Evolutionary conservation across 2,888 invertebrate genomes (phyloP).

Genomic region (Diloba caeruleocephala): DNA sequence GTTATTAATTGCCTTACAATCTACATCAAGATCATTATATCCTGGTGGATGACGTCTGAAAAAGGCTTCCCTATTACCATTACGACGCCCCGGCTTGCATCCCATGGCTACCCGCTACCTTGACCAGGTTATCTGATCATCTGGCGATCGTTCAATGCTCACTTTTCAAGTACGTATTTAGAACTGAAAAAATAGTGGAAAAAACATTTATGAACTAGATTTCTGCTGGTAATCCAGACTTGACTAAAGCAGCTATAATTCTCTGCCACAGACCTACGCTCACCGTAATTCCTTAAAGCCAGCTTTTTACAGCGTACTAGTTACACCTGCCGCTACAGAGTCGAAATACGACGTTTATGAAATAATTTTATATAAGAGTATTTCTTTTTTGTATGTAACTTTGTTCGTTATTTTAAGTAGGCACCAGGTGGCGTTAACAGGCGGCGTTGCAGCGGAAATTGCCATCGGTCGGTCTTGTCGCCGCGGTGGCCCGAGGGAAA

Average conservation of each 20-base stretch:
- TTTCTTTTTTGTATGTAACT: slow-evolving; percentile 50
- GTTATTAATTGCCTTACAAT: too few relatives aligned
- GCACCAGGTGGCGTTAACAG: slow-evolving; percentile 77
- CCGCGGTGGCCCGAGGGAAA: slow-evolving; percentile 51
- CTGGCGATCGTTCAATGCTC: too few relatives aligned
- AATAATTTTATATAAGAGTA: slow-evolving; percentile 59
- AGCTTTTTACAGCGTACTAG: slow-evolving; percentile 57
- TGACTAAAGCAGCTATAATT: slow-evolving; percentile 66
- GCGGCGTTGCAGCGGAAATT: slow-evolving; percentile 76
- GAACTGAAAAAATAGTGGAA: slow-evolving; percentile 3
- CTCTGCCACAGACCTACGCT: slow-evolving; percentile 61
- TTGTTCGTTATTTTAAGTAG: slow-evolving; percentile 68
- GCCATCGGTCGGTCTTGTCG: slow-evolving; percentile 67
- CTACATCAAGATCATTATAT: too few relatives aligned
- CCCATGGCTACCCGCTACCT: too few relatives aligned
- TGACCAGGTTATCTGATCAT: too few relatives aligned
- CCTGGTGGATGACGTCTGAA: too few relatives aligned
- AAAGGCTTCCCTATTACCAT: too few relatives aligned
- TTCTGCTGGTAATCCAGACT: slow-evolving; percentile 57
- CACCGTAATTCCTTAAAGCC: slow-evolving; percentile 71
- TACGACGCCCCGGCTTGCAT: too few relatives aligned
- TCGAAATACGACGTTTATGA: slow-evolving; percentile 59
- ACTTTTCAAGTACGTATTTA: too few relatives aligned
- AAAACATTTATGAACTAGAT: slow-evolving; percentile 60
- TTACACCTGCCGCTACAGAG: slow-evolving; percentile 67